Evolutionary conservation across 2,888 invertebrate genomes (phyloP), one percentile per base, ranked within the genome.

Genomic region (Morpho helenor): DNA sequence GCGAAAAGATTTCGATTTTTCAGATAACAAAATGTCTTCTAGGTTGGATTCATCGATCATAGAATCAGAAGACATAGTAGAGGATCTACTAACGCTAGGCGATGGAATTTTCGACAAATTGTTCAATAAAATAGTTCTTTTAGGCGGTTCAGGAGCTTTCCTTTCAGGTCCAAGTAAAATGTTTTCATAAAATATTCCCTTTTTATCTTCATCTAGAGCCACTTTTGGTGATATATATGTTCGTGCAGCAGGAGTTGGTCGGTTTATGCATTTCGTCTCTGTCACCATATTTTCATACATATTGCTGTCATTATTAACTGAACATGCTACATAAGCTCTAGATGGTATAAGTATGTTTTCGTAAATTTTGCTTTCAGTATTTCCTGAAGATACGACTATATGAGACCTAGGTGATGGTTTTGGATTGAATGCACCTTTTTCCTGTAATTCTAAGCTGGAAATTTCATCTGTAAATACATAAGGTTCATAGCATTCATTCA

Each of bases 1-100:
- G 52, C 78, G 79, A 68, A 91, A 91, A n/a, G 90, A 91, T 68
- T 81, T 87, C 0, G 89, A 90, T 68, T 87, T 90, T 71, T 84
- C 76, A 7, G 90, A 91, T 22, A 89, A 66, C 39, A 91, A 74
- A 66, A 91, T 87, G 67, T 90, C 90, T 75, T 91, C 90, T 60
- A 91, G 76, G 72, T 89, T 87, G 8, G 87, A 72, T 74, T 88
- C 90, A 63, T 91, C 90, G 48, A 80, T 74, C 82, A 87, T 77
- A 45, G 88, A 88, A 73, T 86, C 88, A 10, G 87, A 83, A 9
- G 89, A 87, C 58, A 80, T 62, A 8, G 84, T 81, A 7, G 89
- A 90, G 7, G 85, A 76, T 59, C 82, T 80, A 69, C 87, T 87
- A 1, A 68, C 59, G 60, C 71, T 72, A 7, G 75, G 71, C 7